phyloP scores from a whole-genome alignment of 2,888 invertebrate species.

The Dicranocentrus wangi region DNA sequence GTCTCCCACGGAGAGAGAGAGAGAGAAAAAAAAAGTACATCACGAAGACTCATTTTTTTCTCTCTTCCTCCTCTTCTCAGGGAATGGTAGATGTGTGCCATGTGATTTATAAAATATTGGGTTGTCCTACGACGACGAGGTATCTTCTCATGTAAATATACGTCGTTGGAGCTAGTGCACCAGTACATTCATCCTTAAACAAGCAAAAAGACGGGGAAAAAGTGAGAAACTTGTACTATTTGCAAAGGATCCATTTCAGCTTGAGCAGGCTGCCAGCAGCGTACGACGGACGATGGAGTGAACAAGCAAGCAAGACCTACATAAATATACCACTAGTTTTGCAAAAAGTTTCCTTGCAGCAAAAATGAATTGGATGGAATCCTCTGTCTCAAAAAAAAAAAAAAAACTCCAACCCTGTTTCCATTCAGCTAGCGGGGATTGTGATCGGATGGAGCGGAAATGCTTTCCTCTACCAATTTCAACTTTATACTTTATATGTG shows the following conservation, averaged over 20 bases:
- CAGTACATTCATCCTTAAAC: constrained; percentile 52
- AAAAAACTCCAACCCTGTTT: constrained; percentile 15
- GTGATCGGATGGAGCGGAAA: constrained; percentile 58
- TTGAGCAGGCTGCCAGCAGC: constrained; percentile 36
- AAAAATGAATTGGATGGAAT: constrained; percentile 61
- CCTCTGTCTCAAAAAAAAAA: constrained; percentile 42
- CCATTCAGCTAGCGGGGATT: constrained; percentile 58
- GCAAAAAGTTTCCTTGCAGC: constrained; percentile 49
- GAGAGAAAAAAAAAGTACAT: constrained; percentile 45
- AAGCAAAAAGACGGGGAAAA: constrained; percentile 37
- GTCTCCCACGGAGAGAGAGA: too few species aligned
- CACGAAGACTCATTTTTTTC: not conserved
- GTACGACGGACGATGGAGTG: too few species aligned
- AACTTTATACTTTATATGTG: constrained; percentile 29
- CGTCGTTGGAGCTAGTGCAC: too few species aligned
- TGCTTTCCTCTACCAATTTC: constrained; percentile 45
- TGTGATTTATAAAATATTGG: constrained; percentile 53
- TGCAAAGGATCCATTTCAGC: constrained; percentile 58
- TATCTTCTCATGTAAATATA: constrained; percentile 15
- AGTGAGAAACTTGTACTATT: constrained; percentile 27
- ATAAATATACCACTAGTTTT: constrained; percentile 48
- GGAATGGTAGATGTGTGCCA: constrained; percentile 28
- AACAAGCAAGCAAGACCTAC: constrained; percentile 29
- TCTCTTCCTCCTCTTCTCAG: too few species aligned
- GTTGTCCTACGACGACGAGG: constrained; percentile 1